Conservation (phyloP, 2,797 vertebrate species). For the Glyptemys insculpta region DNA sequence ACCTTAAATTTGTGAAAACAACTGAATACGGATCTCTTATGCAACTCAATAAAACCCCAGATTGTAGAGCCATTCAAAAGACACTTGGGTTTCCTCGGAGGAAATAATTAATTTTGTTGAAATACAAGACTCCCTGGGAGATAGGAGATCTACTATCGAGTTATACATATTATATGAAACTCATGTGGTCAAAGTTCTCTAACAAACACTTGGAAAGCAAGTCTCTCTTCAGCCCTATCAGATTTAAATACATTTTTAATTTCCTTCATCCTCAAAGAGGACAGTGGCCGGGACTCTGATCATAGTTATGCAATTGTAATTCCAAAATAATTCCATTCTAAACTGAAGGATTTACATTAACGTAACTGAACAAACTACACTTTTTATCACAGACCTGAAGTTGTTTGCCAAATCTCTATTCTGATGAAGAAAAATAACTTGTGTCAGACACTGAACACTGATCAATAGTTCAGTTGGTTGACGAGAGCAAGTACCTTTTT, state of each 20-base stretch:
- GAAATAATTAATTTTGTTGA: background rate
- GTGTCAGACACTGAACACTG: background rate
- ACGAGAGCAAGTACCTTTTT: background rate
- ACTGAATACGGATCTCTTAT: background rate
- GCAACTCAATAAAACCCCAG: background rate
- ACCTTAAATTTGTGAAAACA: background rate
- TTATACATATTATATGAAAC: background rate
- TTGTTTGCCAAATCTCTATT: background rate
- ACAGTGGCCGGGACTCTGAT: background rate
- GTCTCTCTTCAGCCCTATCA: background rate
- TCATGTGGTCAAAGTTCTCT: background rate
- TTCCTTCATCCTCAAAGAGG: background rate
- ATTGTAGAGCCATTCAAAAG: background rate
- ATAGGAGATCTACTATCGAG: background rate
- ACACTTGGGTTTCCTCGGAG: background rate
- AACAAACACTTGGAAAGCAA: accelerated
- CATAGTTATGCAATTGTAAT: background rate
- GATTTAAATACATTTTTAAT: background rate
- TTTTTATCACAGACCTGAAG: background rate
- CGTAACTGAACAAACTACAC: background rate
- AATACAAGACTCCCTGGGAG: background rate
- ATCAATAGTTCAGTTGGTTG: background rate
- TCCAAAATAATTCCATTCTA: background rate
- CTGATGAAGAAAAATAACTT: background rate
- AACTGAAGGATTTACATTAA: background rate